Evolutionary conservation across 1,140 invertebrate genomes (phyloP).

Genomic region (Drosophila fuyamai): DNA sequence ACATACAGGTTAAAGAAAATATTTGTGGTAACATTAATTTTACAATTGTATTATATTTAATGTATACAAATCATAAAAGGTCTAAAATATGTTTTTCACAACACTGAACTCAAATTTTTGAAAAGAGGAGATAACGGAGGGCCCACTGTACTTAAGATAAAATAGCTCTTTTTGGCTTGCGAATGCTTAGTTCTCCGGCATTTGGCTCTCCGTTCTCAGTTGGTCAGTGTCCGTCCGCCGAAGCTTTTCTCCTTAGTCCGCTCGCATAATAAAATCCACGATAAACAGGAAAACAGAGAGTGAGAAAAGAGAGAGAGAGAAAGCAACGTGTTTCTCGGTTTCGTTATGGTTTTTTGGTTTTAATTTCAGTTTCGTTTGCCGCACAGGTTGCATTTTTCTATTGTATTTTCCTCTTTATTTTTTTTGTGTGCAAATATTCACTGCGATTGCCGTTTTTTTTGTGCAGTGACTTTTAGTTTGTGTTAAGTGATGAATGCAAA

Average conservation of each 20-base stretch:
- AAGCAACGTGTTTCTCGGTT: conserved; percentile 52
- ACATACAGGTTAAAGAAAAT: too few relatives aligned
- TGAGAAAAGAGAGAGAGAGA: conserved; percentile 6
- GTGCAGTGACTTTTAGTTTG: conserved; percentile 11
- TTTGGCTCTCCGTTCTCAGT: conserved; percentile 30
- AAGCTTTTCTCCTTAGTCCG: conserved; percentile 67
- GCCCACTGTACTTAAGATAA: conserved; percentile 26
- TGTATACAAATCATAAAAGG: too few relatives aligned
- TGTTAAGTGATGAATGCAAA: conserved; percentile 9
- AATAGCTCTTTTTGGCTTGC: not conserved
- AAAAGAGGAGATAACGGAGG: too few relatives aligned
- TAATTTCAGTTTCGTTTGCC: conserved; percentile 44
- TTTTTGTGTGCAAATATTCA: conserved; percentile 15
- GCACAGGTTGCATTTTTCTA: conserved; percentile 34
- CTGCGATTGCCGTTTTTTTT: conserved; percentile 23
- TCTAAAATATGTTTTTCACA: too few relatives aligned
- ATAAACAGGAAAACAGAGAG: conserved; percentile 45
- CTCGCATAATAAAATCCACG: conserved; percentile 29
- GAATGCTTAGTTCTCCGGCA: not conserved
- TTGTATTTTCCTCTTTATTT: conserved; percentile 22
- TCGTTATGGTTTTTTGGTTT: conserved; percentile 6
- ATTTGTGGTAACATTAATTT: too few relatives aligned
- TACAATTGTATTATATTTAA: too few relatives aligned
- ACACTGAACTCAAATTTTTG: too few relatives aligned
- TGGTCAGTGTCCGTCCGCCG: conserved; percentile 50